Evolutionary conservation across 2,888 invertebrate genomes (phyloP).

Genomic region (Dione juno): DNA sequence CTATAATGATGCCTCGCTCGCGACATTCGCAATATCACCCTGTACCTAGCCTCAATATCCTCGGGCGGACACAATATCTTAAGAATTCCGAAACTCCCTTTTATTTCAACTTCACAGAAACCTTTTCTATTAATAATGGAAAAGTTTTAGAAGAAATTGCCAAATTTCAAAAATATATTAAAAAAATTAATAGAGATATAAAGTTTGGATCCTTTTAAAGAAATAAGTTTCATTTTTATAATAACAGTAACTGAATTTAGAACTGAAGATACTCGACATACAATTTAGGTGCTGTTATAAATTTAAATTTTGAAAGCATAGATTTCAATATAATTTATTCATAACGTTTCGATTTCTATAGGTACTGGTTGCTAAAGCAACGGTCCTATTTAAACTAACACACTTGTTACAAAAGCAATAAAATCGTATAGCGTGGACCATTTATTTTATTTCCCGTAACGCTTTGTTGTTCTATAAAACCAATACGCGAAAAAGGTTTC

Average conservation of each 20-base stretch:
- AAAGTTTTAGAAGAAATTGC: slow-evolving; percentile 6
- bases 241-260: not conserved
- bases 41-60: slow-evolving; percentile 15
- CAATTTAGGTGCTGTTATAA: not conserved
- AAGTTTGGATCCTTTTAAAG: slow-evolving; percentile 7
- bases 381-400: slow-evolving; percentile 39
- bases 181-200: slow-evolving; percentile 9
- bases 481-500: slow-evolving; percentile 46
- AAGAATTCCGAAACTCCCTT: slow-evolving; percentile 19
- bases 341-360: slow-evolving; percentile 11
- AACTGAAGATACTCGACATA: not conserved
- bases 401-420: slow-evolving; percentile 45
- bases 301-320: not conserved
- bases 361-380: slow-evolving; percentile 22
- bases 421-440: slow-evolving; percentile 44
- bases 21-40: slow-evolving; percentile 13
- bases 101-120: slow-evolving; percentile 13
- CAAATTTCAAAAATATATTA: slow-evolving; percentile 8
- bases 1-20: slow-evolving; percentile 9
- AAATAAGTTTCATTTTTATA: not conserved
- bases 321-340: slow-evolving; percentile 13
- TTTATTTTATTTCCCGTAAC: slow-evolving; percentile 45
- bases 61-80: slow-evolving; percentile 19
- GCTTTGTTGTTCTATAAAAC: slow-evolving; percentile 46
- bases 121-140: slow-evolving; percentile 18